Evolutionary conservation across 2,797 vertebrate species (phyloP).

Genomic region (Capromys pilorides): DNA sequence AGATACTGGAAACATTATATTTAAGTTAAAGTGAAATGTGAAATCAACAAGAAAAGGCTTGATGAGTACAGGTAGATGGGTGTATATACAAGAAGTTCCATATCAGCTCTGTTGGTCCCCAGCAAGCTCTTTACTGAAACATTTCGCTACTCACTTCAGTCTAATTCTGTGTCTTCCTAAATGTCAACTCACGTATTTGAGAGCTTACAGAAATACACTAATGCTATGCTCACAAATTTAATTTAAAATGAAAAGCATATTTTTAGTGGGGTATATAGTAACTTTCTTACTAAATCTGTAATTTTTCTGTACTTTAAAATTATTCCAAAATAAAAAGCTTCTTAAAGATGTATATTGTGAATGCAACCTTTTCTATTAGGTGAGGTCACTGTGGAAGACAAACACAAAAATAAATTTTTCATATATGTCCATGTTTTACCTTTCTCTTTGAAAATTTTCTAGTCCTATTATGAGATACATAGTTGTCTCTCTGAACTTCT

Average conservation of each 20-base stretch:
- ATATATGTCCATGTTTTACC: constrained; percentile 85
- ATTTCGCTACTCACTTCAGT: background rate
- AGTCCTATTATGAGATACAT: constrained; percentile 94
- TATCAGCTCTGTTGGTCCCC: background rate
- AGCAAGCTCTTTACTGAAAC: background rate
- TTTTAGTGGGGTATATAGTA: background rate
- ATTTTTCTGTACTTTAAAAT: constrained; percentile 32
- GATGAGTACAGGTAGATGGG: background rate
- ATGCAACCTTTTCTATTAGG: constrained; percentile 9
- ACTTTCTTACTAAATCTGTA: background rate
- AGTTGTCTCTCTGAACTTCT: constrained; percentile 95
- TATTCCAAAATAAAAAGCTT: constrained; percentile 36
- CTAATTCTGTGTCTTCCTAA: background rate
- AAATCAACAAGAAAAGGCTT: background rate
- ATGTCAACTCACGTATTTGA: background rate
- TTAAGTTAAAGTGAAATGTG: background rate
- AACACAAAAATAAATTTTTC: background rate
- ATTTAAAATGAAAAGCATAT: constrained; percentile 38
- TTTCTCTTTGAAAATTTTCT: constrained; percentile 96
- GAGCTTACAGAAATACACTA: constrained; percentile 13
- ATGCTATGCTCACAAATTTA: background rate
- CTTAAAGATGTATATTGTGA: constrained; percentile 2
- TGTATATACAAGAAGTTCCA: background rate
- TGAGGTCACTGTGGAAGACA: background rate
- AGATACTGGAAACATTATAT: background rate